phyloP scores from a whole-genome alignment of 2,797 vertebrate species.

The Arctocebus calabarensis region DNA sequence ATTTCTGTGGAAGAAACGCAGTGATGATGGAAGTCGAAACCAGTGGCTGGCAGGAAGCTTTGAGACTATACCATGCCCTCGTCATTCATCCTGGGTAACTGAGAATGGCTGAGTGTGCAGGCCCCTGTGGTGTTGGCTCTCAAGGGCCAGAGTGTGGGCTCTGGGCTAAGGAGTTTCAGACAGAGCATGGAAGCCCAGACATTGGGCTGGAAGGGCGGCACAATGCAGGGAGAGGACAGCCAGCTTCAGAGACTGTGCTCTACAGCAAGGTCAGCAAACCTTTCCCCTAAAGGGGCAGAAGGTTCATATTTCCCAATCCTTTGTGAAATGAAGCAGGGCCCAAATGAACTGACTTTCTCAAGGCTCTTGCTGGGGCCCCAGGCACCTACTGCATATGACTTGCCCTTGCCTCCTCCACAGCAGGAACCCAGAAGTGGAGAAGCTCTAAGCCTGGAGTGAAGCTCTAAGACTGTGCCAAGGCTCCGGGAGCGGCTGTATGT shows the following conservation, averaged over 20 bases:
- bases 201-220: background rate
- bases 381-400: background rate
- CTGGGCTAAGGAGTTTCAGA: background rate
- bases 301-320: background rate
- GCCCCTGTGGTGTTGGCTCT: background rate
- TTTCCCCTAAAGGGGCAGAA: background rate
- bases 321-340: background rate
- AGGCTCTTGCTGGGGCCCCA: background rate
- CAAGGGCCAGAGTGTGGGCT: background rate
- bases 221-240: background rate
- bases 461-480: background rate
- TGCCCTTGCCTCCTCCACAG: fast-evolving
- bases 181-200: background rate
- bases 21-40: background rate
- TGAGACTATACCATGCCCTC: background rate
- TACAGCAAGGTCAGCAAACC: fast-evolving
- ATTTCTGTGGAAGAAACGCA: background rate
- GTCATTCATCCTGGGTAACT: background rate
- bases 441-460: background rate
- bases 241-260: background rate
- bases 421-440: background rate
- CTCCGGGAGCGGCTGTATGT: background rate
- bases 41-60: background rate
- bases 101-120: background rate
- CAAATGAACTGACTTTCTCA: background rate